Evolutionary conservation across 2,888 invertebrate species (phyloP).

Genomic region (Drosophila birchii): DNA sequence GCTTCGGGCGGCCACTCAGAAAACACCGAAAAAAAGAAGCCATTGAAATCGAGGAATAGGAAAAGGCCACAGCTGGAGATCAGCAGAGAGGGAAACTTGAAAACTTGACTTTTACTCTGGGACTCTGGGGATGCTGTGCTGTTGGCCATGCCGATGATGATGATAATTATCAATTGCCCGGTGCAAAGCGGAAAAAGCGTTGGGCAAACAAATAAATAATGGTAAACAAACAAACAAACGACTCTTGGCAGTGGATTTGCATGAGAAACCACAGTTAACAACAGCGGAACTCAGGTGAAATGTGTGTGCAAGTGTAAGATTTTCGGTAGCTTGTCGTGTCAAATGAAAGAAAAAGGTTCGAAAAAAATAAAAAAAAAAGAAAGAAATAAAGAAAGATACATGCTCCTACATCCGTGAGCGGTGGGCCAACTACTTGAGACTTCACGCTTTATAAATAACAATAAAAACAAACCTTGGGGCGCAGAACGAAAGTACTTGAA

Average conservation of each 20-base stretch:
- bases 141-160: slow-evolving; percentile 27
- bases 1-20: slow-evolving; percentile 32
- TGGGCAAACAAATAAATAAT: slow-evolving; percentile 55
- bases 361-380: slow-evolving; percentile 9
- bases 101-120: slow-evolving; percentile 46
- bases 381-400: slow-evolving; percentile 32
- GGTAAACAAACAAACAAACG: slow-evolving; percentile 50
- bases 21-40: slow-evolving; percentile 24
- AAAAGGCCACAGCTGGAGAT: slow-evolving; percentile 37
- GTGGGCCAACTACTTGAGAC: slow-evolving; percentile 73
- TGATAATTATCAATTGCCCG: slow-evolving; percentile 65
- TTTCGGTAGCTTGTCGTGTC: slow-evolving; percentile 66
- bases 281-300: slow-evolving; percentile 58
- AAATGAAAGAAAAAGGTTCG: slow-evolving; percentile 33
- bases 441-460: slow-evolving; percentile 75
- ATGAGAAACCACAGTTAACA: slow-evolving; percentile 73
- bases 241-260: slow-evolving; percentile 62
- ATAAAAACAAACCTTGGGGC: slow-evolving; percentile 43
- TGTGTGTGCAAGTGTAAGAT: slow-evolving; percentile 49
- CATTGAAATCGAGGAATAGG: slow-evolving; percentile 14
- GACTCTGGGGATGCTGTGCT: slow-evolving; percentile 25
- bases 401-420: slow-evolving; percentile 54
- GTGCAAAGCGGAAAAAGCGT: slow-evolving; percentile 69
- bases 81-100: slow-evolving; percentile 6
- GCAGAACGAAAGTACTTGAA: slow-evolving; percentile 43